Evolutionary conservation across 2,797 vertebrate species (phyloP).

Genomic region (Aulostomus chinensis): DNA sequence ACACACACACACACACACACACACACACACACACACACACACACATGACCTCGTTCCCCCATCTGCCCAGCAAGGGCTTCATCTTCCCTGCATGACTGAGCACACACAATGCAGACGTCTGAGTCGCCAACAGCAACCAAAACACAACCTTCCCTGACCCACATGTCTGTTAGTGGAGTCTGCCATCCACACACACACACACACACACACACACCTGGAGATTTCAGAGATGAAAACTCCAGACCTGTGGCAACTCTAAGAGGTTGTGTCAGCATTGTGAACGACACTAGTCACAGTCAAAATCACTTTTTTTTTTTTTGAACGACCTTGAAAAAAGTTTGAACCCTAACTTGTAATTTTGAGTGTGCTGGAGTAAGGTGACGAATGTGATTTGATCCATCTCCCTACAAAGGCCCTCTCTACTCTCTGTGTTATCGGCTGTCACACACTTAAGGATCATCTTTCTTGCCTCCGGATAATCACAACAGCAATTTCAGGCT

Average conservation of each 20-base stretch:
- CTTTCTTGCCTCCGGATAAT: slow-evolving; percentile 18
- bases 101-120: slow-evolving; percentile 47
- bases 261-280: background rate
- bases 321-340: background rate
- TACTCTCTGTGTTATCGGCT: background rate
- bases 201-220: slow-evolving; percentile 2
- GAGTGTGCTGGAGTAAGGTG: background rate
- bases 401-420: background rate
- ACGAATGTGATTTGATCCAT: slow-evolving; percentile 3
- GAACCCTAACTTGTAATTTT: background rate
- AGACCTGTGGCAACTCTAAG: background rate
- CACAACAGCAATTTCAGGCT: slow-evolving; percentile 7
- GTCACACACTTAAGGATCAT: slow-evolving; percentile 14
- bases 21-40: slow-evolving; percentile 18
- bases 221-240: background rate
- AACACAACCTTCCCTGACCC: slow-evolving; percentile 49
- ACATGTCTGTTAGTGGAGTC: slow-evolving; percentile 55
- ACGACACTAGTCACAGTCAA: background rate
- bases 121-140: slow-evolving; percentile 22
- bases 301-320: background rate
- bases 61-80: slow-evolving; percentile 31
- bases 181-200: slow-evolving; percentile 28
- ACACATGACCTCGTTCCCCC: slow-evolving; percentile 43
- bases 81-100: slow-evolving; percentile 56
- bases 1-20: too few species aligned